Conservation (phyloP, 30 jellyfish, hydroid and myxozoan genomes). For the Pseudorhiza aurosa region DNA sequence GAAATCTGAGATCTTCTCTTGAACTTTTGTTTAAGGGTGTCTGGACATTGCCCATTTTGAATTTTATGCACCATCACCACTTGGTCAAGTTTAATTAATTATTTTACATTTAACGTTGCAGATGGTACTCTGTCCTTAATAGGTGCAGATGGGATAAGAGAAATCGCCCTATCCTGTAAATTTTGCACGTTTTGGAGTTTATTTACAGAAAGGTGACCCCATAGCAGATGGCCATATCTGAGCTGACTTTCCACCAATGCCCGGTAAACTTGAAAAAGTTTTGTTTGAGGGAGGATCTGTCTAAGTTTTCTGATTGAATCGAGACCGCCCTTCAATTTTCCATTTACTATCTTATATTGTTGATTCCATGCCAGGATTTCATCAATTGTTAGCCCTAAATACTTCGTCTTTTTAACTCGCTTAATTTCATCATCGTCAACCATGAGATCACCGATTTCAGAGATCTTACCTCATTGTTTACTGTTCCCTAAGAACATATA, state of each 20-base stretch:
- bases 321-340: neutral
- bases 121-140: no score
- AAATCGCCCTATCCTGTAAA: neutral
- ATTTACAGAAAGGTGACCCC: neutral
- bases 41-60: no score
- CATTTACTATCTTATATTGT: neutral
- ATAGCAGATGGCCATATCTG: neutral
- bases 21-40: no score
- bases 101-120: no score
- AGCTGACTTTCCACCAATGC: neutral
- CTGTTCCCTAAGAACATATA: neutral
- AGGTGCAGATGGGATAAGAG: no score
- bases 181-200: neutral
- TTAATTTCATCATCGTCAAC: neutral
- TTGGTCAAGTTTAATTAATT: no score
- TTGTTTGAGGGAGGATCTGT: no score
- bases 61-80: no score
- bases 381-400: neutral
- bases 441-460: neutral
- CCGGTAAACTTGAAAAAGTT: no score
- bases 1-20: no score
- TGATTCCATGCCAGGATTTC: conserved; percentile 9
- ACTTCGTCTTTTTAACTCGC: neutral
- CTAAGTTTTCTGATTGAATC: neutral
- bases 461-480: neutral